Evolutionary conservation across 23 tunicate genomes (phyloP).

Genomic region (Phallusia fumigata): DNA sequence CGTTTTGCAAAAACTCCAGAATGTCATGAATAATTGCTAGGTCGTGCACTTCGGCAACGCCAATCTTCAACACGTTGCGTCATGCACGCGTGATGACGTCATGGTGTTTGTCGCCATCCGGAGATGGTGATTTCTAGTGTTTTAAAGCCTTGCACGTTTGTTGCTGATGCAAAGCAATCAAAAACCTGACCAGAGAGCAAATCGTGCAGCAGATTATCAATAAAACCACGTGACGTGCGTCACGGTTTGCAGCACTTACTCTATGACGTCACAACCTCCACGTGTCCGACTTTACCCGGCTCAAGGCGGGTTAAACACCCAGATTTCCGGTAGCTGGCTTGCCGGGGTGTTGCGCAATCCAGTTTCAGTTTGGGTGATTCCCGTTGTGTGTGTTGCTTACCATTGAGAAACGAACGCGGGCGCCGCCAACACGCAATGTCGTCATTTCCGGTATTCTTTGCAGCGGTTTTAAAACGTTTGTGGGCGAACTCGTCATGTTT

Average conservation of each 20-base stretch:
- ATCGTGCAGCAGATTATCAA: not conserved
- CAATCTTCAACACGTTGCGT: too few relatives aligned
- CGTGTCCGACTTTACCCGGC: not conserved
- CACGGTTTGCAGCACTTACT: not conserved
- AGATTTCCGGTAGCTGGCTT: not conserved
- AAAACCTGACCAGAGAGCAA: not conserved
- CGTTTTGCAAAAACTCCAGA: too few relatives aligned
- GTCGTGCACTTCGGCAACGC: too few relatives aligned
- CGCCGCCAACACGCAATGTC: not conserved
- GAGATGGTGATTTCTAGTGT: too few relatives aligned
- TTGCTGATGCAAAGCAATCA: too few relatives aligned
- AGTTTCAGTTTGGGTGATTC: not conserved
- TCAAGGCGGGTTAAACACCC: not conserved
- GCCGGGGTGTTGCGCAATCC: conserved; percentile 1
- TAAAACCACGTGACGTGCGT: not conserved
- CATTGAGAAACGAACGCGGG: not conserved
- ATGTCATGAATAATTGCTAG: too few relatives aligned
- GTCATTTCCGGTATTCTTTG: not conserved
- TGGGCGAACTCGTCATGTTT: too few relatives aligned
- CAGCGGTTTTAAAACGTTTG: too few relatives aligned
- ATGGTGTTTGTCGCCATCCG: too few relatives aligned
- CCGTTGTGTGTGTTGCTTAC: not conserved
- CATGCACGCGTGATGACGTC: too few relatives aligned
- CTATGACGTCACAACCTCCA: not conserved
- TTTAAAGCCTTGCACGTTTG: too few relatives aligned